These are phyloP conservation scores for Sinopyrophorus schimmeli DNA, from an alignment of 2,888 invertebrate species.

Conservation along the genomic window DNA sequence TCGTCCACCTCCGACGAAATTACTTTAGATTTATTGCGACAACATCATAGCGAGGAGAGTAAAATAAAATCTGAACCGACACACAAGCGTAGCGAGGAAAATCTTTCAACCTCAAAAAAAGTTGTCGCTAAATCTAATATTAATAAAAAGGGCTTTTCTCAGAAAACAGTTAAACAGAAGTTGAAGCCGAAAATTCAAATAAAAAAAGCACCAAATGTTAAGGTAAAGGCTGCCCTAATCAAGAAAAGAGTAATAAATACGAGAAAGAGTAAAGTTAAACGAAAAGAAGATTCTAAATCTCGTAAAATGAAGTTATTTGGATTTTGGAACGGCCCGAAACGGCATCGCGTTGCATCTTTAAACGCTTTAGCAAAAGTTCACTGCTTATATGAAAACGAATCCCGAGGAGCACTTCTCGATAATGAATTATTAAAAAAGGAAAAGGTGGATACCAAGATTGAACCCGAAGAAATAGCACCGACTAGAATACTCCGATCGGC, in stretches of 20 bases:
- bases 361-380: constrained; percentile 90
- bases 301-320: constrained; percentile 65
- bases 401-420: constrained; percentile 67
- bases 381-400: constrained; percentile 88
- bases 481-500: constrained; percentile 67
- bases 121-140: constrained; percentile 6
- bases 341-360: constrained; percentile 84
- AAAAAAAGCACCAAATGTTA: constrained; percentile 23
- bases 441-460: constrained; percentile 36
- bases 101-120: constrained; percentile 9
- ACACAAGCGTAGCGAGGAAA: constrained; percentile 3
- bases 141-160: not conserved
- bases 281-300: constrained; percentile 41
- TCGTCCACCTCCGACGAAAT: constrained; percentile 39
- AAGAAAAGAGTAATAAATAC: constrained; percentile 21
- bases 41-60: constrained; percentile 15
- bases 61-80: constrained; percentile 21
- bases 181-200: constrained; percentile 21
- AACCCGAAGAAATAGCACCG: constrained; percentile 36
- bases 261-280: constrained; percentile 27
- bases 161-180: constrained; percentile 23
- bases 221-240: constrained; percentile 25
- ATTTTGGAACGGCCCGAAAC: constrained; percentile 78
- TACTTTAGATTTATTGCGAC: constrained; percentile 32
- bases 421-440: constrained; percentile 47